Evolutionary conservation across 2,797 vertebrate species (phyloP).

Genomic region (Tinamus major): DNA sequence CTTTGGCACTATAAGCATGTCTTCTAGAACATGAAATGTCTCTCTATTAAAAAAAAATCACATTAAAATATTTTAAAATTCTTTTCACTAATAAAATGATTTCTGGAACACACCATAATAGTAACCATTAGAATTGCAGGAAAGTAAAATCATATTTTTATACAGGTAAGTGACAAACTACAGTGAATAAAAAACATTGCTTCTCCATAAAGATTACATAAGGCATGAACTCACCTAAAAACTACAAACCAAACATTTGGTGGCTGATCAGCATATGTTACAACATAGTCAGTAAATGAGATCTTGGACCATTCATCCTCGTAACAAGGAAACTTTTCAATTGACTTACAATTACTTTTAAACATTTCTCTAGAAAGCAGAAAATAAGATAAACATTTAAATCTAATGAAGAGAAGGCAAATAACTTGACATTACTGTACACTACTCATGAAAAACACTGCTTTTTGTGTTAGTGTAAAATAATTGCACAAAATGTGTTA

Average conservation of each 20-base stretch:
- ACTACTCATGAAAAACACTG: neutral
- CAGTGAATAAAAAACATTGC: neutral
- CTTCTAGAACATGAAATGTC: conserved; percentile 85
- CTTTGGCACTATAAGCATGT: conserved; percentile 86
- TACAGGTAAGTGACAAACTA: neutral
- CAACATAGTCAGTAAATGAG: conserved; percentile 84
- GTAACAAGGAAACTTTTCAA: conserved; percentile 84
- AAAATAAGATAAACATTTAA: neutral
- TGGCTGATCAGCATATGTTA: conserved; percentile 80
- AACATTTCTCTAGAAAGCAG: conserved; percentile 84
- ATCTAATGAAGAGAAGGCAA: neutral
- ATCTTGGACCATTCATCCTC: conserved; percentile 87
- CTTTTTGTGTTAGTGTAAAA: neutral
- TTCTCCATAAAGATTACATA: neutral
- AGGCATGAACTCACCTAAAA: conserved; percentile 85
- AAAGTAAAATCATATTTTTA: neutral
- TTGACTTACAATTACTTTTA: conserved; percentile 77
- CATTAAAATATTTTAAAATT: neutral
- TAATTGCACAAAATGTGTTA: neutral
- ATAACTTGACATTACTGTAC: neutral
- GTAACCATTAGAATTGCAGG: neutral
- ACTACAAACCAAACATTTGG: conserved; percentile 87
- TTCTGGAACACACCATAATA: neutral
- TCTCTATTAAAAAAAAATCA: conserved; percentile 82
- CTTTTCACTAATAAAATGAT: neutral